Evolutionary conservation across 2,888 invertebrate genomes (phyloP).

Genomic region (Morpho deidamia): DNA sequence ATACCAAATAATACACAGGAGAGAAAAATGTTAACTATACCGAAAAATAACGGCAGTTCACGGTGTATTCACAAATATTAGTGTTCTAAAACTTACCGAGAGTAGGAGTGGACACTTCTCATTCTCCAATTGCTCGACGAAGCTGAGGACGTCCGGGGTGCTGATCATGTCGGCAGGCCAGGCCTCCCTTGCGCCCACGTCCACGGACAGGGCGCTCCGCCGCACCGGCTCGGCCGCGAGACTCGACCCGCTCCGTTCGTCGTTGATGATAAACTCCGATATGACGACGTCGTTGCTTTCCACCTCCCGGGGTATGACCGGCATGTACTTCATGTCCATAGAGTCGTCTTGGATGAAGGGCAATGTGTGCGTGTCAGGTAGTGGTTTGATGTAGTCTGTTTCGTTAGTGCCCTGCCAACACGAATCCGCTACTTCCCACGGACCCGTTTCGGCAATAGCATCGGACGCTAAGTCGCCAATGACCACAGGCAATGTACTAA

Average conservation of each 20-base stretch:
- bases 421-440: constrained; percentile 41
- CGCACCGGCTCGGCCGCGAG: background rate
- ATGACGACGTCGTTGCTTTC: constrained; percentile 53
- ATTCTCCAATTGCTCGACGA: constrained; percentile 66
- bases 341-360: constrained; percentile 67
- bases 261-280: constrained; percentile 49
- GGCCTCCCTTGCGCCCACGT: constrained; percentile 43
- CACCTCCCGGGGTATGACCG: constrained; percentile 59
- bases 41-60: no score
- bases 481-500: constrained; percentile 59
- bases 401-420: constrained; percentile 45
- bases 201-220: constrained; percentile 40
- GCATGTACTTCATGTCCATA: constrained; percentile 52
- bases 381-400: constrained; percentile 43
- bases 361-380: constrained; percentile 46
- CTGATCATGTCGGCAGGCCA: constrained; percentile 52
- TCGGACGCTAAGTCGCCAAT: constrained; percentile 55
- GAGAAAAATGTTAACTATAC: no score
- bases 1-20: no score
- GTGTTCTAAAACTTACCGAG: constrained; percentile 40
- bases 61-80: no score
- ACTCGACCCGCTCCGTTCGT: constrained; percentile 29
- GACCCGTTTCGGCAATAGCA: constrained; percentile 38
- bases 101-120: constrained; percentile 45
- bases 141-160: constrained; percentile 67